Conservation (phyloP, 2,797 vertebrate genomes). For the Poecilia gillii region DNA sequence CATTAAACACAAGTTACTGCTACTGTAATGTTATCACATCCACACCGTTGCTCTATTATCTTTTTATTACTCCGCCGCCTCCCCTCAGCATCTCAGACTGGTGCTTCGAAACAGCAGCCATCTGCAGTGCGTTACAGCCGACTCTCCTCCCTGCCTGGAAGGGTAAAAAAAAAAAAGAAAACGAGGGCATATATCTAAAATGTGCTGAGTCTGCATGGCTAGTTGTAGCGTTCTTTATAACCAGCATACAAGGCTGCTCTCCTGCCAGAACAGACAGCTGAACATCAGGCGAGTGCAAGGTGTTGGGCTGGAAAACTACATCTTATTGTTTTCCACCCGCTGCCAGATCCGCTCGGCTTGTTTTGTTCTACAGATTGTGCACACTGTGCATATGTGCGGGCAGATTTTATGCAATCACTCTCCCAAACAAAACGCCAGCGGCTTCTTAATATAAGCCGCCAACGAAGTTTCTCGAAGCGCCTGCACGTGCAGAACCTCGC, state of each 20-base stretch:
- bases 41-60: slow-evolving; percentile 28
- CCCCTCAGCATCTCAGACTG: slow-evolving; percentile 68
- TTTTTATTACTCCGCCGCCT: slow-evolving; percentile 52
- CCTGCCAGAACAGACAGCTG: slow-evolving; percentile 53
- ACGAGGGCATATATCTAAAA: slow-evolving; percentile 73
- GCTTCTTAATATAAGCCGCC: slow-evolving; percentile 5
- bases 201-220: slow-evolving; percentile 78
- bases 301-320: slow-evolving; percentile 39
- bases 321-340: slow-evolving; percentile 20
- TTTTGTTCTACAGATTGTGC: slow-evolving; percentile 41
- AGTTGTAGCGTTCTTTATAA: slow-evolving; percentile 67
- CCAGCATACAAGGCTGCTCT: slow-evolving; percentile 38
- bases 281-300: slow-evolving; percentile 51
- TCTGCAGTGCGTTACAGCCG: slow-evolving; percentile 83
- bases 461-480: slow-evolving; percentile 14
- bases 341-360: slow-evolving; percentile 30
- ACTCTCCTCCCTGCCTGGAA: slow-evolving; percentile 63
- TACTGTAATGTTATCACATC: slow-evolving; percentile 18
- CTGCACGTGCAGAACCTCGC: neutral
- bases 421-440: neutral
- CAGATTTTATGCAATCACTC: slow-evolving; percentile 32
- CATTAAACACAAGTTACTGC: slow-evolving; percentile 6
- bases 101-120: slow-evolving; percentile 79
- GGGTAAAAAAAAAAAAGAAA: slow-evolving; percentile 16
- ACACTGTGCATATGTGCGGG: slow-evolving; percentile 39